Evolutionary conservation across 2,797 vertebrate species (phyloP), one percentile per base, ranked within the genome.

Genomic region (Gadopsis bispinosus): DNA sequence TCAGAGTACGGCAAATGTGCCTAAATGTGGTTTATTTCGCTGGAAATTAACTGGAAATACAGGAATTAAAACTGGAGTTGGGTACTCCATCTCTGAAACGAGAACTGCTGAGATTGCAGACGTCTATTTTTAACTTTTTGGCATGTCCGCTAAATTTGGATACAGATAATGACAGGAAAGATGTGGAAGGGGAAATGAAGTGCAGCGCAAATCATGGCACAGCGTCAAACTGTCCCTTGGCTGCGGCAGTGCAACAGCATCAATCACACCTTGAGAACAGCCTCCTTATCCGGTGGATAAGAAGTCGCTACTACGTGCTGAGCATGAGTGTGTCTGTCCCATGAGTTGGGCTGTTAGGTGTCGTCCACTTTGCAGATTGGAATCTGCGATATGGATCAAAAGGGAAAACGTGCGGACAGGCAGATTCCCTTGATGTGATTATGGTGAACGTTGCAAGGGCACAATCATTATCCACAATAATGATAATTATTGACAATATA

Each of bases 81-180:
- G 12, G 47, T 47, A 4, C 29, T 11, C 43, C 63, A 64, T 77
- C 54, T 70, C n/a, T 64, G 51, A 70, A 47, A 19, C 3, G 10
- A 73, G 68, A 83, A 37, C 61, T 78, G 86, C 87, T 86, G 68
- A 87, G 69, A 48, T 63, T 58, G 61, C 65, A 56, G 19, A 6
- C 0, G 13, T 45, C 84, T 92, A 89, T 87, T 89, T 90, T 76
- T 75, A 83, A 69, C 73, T 63, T 58, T 79, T 74, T 86, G 86
- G 72, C 80, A 65, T 50, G 60, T 70, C 4, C 4, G 54, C 81
- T 77, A 74, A 81, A 50, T 84, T 58, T 77, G 77, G 81, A 77
- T 20, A 33, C 59, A 81, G 77, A 86, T 86, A 85, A 80, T 82
- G 69, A 77, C 73, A 61, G 81, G 79, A 83, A 90, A 81, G 74